These are phyloP conservation scores for Ptilonorhynchus violaceus DNA, from an alignment of 2,113 vertebrate species.

Conservation along the genomic window DNA sequence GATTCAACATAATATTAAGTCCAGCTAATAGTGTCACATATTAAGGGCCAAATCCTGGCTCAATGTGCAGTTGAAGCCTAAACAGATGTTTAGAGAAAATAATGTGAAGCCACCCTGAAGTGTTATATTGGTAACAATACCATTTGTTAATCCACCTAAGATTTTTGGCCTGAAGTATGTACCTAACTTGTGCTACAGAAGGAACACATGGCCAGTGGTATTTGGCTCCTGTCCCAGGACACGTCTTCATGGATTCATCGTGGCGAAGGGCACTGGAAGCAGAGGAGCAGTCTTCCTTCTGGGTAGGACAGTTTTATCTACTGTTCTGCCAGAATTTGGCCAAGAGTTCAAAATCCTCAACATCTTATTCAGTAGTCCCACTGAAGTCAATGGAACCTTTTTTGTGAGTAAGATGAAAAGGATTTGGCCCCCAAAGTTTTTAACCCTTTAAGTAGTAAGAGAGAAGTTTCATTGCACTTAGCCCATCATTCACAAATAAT, in stretches of 20 bases:
- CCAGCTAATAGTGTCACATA: constrained; percentile 2
- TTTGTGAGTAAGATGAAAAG: constrained; percentile 47
- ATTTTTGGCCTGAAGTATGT: background rate
- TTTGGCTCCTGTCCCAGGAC: background rate
- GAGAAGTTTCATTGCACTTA: constrained; percentile 47
- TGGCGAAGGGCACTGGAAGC: background rate
- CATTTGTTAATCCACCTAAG: background rate
- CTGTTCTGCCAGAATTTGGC: constrained; percentile 13
- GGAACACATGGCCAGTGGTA: background rate
- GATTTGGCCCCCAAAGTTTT: constrained; percentile 48
- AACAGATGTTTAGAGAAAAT: background rate
- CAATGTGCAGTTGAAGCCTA: background rate
- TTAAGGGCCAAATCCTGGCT: constrained; percentile 44
- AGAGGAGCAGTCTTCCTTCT: background rate
- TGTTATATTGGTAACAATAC: background rate
- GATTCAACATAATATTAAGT: constrained; percentile 50
- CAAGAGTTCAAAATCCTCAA: constrained; percentile 42
- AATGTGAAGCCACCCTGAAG: background rate
- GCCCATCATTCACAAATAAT: constrained; percentile 23
- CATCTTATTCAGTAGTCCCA: constrained; percentile 28
- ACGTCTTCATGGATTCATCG: background rate
- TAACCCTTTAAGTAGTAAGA: constrained; percentile 52
- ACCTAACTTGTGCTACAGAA: background rate
- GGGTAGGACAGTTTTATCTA: background rate
- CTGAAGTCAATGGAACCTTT: background rate